Percentiles rank a stretch among this genome's conserved stretches.
These are phyloP conservation scores for Spilosoma lubricipeda DNA, from an alignment of 2,888 invertebrate genomes.

Conservation along the genomic window DNA sequence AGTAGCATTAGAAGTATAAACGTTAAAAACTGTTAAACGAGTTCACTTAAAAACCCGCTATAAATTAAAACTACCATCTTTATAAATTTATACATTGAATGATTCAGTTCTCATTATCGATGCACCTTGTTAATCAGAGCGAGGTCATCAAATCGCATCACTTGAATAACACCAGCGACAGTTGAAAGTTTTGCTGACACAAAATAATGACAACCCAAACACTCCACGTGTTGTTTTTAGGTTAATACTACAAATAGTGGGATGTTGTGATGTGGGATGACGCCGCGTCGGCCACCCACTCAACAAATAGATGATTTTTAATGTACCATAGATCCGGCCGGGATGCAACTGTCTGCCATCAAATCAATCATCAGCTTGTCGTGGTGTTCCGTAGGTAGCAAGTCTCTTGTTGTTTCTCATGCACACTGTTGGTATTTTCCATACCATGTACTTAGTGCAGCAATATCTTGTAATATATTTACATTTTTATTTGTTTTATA, in stretches of 20 bases:
- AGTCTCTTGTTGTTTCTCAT: background rate
- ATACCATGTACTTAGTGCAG: background rate
- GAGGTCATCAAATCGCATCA: constrained; percentile 30
- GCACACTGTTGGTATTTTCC: background rate
- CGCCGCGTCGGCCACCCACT: constrained; percentile 1
- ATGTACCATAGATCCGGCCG: background rate
- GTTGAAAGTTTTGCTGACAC: constrained; percentile 1
- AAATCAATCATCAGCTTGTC: constrained; percentile 8
- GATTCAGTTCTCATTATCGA: constrained; percentile 32
- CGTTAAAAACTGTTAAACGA: background rate
- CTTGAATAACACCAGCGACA: constrained; percentile 16
- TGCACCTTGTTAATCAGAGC: constrained; percentile 27
- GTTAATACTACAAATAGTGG: constrained; percentile 6
- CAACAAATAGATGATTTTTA: background rate
- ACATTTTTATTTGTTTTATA: no score
- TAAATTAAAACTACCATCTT: constrained; percentile 4
- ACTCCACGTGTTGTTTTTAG: constrained; percentile 11
- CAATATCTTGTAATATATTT: background rate
- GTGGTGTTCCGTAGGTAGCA: background rate
- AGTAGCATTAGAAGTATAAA: background rate
- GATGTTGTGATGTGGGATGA: background rate
- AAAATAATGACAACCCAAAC: constrained; percentile 8
- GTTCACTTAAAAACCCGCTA: background rate
- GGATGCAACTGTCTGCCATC: constrained; percentile 3
- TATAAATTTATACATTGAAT: constrained; percentile 26